These are phyloP conservation scores for Propithecus coquereli DNA, from an alignment of 2,113 vertebrate species.

Conservation along the genomic window DNA sequence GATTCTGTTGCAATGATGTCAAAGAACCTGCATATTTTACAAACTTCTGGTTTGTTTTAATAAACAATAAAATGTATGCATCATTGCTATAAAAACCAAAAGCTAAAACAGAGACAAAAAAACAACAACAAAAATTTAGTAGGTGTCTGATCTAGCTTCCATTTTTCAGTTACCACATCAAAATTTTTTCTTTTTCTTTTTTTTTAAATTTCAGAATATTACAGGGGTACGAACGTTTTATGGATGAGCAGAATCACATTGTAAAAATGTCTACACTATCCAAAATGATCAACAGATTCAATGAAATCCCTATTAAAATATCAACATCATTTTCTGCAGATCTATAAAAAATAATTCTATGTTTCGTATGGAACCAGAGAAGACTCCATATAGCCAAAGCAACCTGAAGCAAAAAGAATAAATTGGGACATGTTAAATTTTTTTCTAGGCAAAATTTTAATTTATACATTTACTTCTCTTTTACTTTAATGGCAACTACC, in stretches of 20 bases:
- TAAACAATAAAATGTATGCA: not conserved
- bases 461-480: not conserved
- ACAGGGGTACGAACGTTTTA: no score
- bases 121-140: not conserved
- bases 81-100: not conserved
- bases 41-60: not conserved
- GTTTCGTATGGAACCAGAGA: no score
- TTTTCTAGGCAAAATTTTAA: not conserved
- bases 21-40: not conserved
- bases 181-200: not conserved
- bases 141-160: not conserved
- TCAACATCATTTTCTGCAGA: no score
- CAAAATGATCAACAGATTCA: no score
- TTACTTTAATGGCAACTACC: not conserved
- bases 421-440: not conserved
- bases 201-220: no score
- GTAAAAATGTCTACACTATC: no score
- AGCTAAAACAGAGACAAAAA: not conserved
- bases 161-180: not conserved
- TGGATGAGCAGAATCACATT: no score
- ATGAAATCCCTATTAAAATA: no score
- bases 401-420: no score
- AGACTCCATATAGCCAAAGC: no score
- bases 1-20: no score
- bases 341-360: no score